Base-by-base conservation (phyloP, 2,113 vertebrate species). In the Ariopsis seemanni region DNA sequence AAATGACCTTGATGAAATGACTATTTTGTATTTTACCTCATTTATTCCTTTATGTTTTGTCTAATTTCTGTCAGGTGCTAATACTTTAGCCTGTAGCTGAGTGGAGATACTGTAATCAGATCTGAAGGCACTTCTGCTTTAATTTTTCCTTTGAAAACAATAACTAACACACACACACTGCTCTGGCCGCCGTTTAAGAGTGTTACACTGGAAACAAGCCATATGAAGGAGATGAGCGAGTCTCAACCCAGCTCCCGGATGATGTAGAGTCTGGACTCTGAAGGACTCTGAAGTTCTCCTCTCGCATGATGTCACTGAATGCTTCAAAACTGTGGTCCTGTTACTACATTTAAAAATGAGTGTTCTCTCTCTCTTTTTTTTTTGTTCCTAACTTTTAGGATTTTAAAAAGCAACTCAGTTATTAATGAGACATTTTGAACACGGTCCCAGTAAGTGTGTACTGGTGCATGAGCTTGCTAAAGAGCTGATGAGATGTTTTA, bases 191-290 rank as follows among this genome's bases (percentile, higher is more conserved):
- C 0, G 1, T 81, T 74, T 58, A 4, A 18, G 82, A 78, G 78
- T 89, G 82, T 79, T 72, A 60, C 78, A 75, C 72, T 84, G 89
- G 89, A 88, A 88, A 84, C 85, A 90, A 90, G 89, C 89, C 89
- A 90, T 90, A 90, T 34, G n/a, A 55, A 27, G 82, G 83, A 84
- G 85, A 78, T 4, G 74, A 58, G 30, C 14, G 77, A 58, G 69
- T 89, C 34, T 72, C 77, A 84, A 72, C 78, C 65, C 85, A 85
- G 82, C 82, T 87, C 52, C 12, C 11, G 57, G 84, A 34, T 84
- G 25, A 12, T 77, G 25, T 25, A 25, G 50, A 77, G 58, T 30
- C 77, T 22, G 57, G 74, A 78, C 75, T 77, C 42, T 58, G 0
- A 34, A 22, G 57, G 25, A 77, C 42, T 34, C 77, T 81, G 77